phyloP scores from a whole-genome alignment of 2,113 vertebrate species.

The Oceanodroma tethys region DNA sequence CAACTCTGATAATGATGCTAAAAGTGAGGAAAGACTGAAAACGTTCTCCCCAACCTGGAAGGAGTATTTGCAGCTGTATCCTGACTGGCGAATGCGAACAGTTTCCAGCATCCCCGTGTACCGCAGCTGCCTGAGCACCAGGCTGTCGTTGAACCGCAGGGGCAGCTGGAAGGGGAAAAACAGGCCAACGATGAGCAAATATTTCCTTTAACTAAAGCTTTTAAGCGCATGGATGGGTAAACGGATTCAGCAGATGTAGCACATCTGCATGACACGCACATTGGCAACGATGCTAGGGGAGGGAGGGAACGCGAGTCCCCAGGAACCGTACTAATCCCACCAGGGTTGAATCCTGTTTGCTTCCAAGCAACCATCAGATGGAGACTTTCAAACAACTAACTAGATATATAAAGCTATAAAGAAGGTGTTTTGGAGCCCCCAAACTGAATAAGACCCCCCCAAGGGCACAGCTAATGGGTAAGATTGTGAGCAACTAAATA shows the following conservation, averaged over 20 bases:
- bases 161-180: slow-evolving; percentile 81
- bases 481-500: background rate
- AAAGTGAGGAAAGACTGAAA: background rate
- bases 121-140: slow-evolving; percentile 95
- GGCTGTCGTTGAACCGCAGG: slow-evolving; percentile 85
- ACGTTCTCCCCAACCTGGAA: slow-evolving; percentile 83
- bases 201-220: background rate
- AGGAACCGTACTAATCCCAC: background rate
- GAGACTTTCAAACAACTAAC: background rate
- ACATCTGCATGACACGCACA: background rate
- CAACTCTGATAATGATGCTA: background rate
- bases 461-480: background rate
- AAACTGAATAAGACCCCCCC: background rate
- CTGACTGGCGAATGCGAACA: slow-evolving; percentile 92
- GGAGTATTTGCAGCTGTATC: slow-evolving; percentile 94
- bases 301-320: background rate
- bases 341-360: background rate
- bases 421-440: background rate
- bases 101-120: slow-evolving; percentile 99
- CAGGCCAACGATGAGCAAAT: background rate
- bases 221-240: background rate
- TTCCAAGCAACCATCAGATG: background rate
- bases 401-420: background rate
- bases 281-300: accelerated
- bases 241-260: background rate